Base-by-base conservation (phyloP, 2,113 vertebrate species). In the Poeciliopsis prolifica region DNA sequence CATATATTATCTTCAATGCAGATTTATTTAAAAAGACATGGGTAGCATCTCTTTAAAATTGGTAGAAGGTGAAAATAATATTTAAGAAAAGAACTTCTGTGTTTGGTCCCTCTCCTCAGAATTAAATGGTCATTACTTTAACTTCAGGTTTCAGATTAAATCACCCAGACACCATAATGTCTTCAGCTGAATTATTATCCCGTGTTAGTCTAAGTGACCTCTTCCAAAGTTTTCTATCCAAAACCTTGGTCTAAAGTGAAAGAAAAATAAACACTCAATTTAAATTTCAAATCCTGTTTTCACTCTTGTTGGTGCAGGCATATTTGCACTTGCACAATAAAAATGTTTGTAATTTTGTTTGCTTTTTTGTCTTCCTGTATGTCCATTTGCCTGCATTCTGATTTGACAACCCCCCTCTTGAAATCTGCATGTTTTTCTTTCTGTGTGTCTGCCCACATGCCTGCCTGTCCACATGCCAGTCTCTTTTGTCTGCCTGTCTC, bases 401-500 rank as follows among this genome's bases (percentile, higher is more conserved):
- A 29, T 67, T 61, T 78, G 77, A 80, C 75, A 85, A 77, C 31
- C 66, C 75, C 60, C 19, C 17, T 12, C 64, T 75, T 74, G 72
- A 76, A 71, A 73, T 75, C 22, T 68, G 67, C 67, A 17, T 82
- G 75, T 83, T 75, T 69, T 35, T 73, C 71, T 75, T 78, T 81
- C 81, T 85, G 70, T 78, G 60, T 75, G 80, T 77, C 81, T 90
- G 78, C 87, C 90, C 80, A 90, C 88, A 75, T 88, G 82, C 84
- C 81, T 83, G 83, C 70, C 81, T 72, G 75, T 88, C 81, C 81
- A 83, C 85, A 85, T 73, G 84, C 79, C 83, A 85, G 78, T 88
- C 82, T 84, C 90, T 78, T 92, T 90, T 91, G 87, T 89, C 75
- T 74, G 8, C 88, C 77, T 58, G 65, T 87, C 88, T 90, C 37